Conservation (phyloP, 2,888 invertebrate species). For the Standfussiana lucernea region DNA sequence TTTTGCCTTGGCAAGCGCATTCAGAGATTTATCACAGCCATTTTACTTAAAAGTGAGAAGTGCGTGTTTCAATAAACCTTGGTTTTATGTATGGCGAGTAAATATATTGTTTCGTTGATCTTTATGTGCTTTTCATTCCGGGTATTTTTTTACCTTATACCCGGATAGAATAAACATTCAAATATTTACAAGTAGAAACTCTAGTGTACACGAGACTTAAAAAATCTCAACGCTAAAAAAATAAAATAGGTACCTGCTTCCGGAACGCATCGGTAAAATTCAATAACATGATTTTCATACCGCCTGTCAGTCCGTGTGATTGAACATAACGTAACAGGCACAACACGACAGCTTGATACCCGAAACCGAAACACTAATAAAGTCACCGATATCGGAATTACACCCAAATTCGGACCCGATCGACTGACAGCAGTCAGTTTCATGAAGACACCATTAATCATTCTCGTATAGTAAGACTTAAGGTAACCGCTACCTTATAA, state of each 20-base stretch:
- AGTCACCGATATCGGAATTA: conserved; percentile 50
- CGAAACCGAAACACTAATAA: conserved; percentile 52
- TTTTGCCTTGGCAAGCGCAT: conserved; percentile 59
- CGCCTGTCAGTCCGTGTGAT: conserved; percentile 10
- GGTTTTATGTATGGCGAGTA: conserved; percentile 39
- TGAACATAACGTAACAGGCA: conserved; percentile 38
- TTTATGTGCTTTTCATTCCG: neutral
- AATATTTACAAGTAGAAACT: neutral
- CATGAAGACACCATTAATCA: conserved; percentile 59
- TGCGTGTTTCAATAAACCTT: conserved; percentile 58
- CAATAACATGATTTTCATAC: neutral
- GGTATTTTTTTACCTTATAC: neutral
- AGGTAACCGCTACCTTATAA: conserved; percentile 39
- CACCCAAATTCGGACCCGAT: conserved; percentile 55
- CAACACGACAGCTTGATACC: conserved; percentile 44
- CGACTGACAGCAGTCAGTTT: conserved; percentile 41
- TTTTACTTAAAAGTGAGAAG: conserved; percentile 60
- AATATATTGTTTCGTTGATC: conserved; percentile 30
- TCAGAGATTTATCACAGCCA: conserved; percentile 49
- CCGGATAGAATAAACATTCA: neutral
- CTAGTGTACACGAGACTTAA: neutral
- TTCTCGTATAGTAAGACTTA: conserved; percentile 33
- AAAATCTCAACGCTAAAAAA: neutral
- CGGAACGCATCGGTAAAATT: conserved; percentile 7
- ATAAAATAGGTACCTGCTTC: neutral